Base-by-base conservation (phyloP, 2,797 vertebrate species). In the Squalus acanthias region DNA sequence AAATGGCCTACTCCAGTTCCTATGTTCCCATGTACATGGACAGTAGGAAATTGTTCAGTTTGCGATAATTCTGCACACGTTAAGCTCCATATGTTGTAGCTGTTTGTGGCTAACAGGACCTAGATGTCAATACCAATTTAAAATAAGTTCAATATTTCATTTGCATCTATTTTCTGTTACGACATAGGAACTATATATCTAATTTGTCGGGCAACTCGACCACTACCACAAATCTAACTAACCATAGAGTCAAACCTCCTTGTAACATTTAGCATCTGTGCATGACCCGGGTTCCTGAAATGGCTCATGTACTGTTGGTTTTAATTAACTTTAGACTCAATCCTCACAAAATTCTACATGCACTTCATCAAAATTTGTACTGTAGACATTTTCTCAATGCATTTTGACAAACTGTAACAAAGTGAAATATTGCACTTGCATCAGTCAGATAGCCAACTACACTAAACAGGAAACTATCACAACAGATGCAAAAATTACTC, bases 251-350 rank as follows among this genome's bases (percentile, higher is more conserved):
- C 13, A 0, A 88, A 89, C 50, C 20, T 26, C 46, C 50, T 50
- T 53, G 50, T 13, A 91, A n/a, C 26, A 60, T 65, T 91, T 91
- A 33, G 15, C 88, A 92, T 92, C 46, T 50, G 39, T 46, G 46
- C 39, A 85, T 50, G 39, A 85, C 4, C 79, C 46, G 39, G 79
- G 46, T 50, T n/a, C 33, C 60, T 39, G 29, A 92, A 92, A 65
- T 17, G 10, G 2, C 10, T 89, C 50, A 89, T 3, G 15, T 65
- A 92, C 29, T 91, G 57, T n/a, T 65, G 60, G 33, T 63, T 92
- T 63, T 92, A 92, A 92, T 65, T 92, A 92, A 65, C 89, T 89
- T 89, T 33, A 92, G 89, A 92, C 65, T 92, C 33, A 92, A 92
- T 63, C 17, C 33, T 63, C 89, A 60, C 87, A 89, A 60, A 60